Evolutionary conservation across 2,888 invertebrate genomes (phyloP), one percentile per base, ranked within the genome.

Genomic region (Temnothorax unifasciatus): DNA sequence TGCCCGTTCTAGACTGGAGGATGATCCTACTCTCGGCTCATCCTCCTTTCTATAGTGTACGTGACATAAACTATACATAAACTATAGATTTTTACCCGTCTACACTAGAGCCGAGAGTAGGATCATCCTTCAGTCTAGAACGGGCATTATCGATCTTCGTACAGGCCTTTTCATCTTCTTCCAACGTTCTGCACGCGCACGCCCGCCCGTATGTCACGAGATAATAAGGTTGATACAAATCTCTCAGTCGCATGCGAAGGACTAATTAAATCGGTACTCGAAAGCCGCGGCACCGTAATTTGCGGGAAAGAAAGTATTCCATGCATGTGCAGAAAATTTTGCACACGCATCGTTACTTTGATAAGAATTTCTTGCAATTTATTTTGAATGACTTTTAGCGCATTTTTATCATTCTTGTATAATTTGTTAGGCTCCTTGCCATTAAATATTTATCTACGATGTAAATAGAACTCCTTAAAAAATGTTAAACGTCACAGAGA

Each of bases 71-170:
- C n/a, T n/a, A n/a, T n/a, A n/a, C n/a, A n/a, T n/a, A n/a, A n/a
- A n/a, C n/a, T n/a, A n/a, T n/a, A n/a, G n/a, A n/a, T n/a, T n/a
- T n/a, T n/a, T n/a, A n/a, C n/a, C n/a, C n/a, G n/a, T n/a, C n/a
- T n/a, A n/a, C n/a, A n/a, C n/a, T n/a, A n/a, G n/a, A n/a, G n/a
- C n/a, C n/a, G n/a, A n/a, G n/a, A n/a, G n/a, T n/a, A n/a, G n/a
- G n/a, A n/a, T n/a, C n/a, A n/a, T n/a, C n/a, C n/a, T n/a, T n/a
- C n/a, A n/a, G n/a, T n/a, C n/a, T n/a, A n/a, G n/a, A n/a, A n/a
- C n/a, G n/a, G n/a, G n/a, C n/a, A n/a, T n/a, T n/a, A 93, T 93
- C 93, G 93, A 93, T 92, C 91, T 87, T 81, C 44, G 4, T 82
- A 71, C 86, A 54, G 44, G 79, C 38, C 73, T 61, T 64, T 83